Evolutionary conservation across 2,113 vertebrate species (phyloP).

Genomic region (Festucalex cinctus): DNA sequence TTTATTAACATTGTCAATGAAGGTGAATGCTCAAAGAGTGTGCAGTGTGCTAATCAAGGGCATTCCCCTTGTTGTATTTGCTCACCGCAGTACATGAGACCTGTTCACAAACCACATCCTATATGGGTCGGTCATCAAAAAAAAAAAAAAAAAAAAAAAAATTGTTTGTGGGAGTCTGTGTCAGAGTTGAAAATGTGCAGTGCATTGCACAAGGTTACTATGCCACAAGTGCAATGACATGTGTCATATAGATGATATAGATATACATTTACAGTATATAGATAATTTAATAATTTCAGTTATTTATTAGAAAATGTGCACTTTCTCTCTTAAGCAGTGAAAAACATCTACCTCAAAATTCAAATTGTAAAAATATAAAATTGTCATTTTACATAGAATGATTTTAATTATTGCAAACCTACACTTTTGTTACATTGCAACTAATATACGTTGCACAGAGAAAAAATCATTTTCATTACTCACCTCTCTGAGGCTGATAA

Average conservation of each 20-base stretch:
- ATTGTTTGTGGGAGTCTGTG: slow-evolving; percentile 51
- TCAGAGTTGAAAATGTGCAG: slow-evolving; percentile 30
- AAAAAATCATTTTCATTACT: slow-evolving; percentile 45
- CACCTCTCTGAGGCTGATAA: slow-evolving; percentile 72
- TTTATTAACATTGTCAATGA: slow-evolving; percentile 33
- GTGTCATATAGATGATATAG: not conserved
- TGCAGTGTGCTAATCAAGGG: slow-evolving; percentile 41
- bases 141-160: slow-evolving; percentile 57
- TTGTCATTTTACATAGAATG: not conserved
- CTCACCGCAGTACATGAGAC: slow-evolving; percentile 65
- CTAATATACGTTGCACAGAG: too few species aligned
- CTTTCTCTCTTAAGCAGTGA: not conserved
- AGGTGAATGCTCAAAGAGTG: slow-evolving; percentile 24
- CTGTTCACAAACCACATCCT: slow-evolving; percentile 56
- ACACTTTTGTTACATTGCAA: not conserved
- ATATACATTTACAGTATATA: not conserved
- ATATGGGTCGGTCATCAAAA: slow-evolving; percentile 47
- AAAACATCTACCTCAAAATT: not conserved
- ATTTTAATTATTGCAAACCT: not conserved
- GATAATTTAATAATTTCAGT: not conserved
- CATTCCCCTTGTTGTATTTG: slow-evolving; percentile 60
- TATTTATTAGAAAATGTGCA: not conserved
- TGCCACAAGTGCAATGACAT: not conserved
- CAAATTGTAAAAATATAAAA: not conserved
- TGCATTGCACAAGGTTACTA: slow-evolving; percentile 4